phyloP scores from a whole-genome alignment of 2,888 invertebrate genomes.

The Tholera decimalis region DNA sequence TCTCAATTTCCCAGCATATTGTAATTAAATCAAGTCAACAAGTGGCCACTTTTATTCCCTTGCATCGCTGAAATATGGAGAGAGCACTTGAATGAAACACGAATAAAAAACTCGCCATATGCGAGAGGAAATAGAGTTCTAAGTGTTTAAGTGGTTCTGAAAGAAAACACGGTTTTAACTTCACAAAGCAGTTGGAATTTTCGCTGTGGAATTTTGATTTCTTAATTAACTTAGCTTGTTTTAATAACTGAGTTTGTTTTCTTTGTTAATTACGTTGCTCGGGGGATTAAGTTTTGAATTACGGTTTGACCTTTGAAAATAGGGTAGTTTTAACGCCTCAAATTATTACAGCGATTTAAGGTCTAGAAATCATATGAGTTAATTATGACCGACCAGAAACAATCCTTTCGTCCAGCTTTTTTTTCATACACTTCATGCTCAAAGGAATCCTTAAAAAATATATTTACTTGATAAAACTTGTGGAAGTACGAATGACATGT shows the following conservation, averaged over 20 bases:
- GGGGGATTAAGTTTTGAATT: slow-evolving; percentile 21
- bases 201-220: neutral
- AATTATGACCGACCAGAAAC: too few species aligned
- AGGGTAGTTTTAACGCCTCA: neutral
- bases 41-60: slow-evolving; percentile 26
- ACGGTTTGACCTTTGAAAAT: slow-evolving; percentile 12
- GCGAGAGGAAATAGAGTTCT: neutral
- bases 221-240: slow-evolving; percentile 32
- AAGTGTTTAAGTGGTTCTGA: neutral
- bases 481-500: too few species aligned
- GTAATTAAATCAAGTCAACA: slow-evolving; percentile 37
- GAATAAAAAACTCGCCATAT: slow-evolving; percentile 19
- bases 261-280: slow-evolving; percentile 16
- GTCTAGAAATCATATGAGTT: neutral
- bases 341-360: neutral
- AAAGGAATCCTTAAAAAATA: too few species aligned
- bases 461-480: too few species aligned
- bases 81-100: slow-evolving; percentile 24
- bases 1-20: slow-evolving; percentile 9
- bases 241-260: slow-evolving; percentile 9
- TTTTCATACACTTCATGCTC: too few species aligned
- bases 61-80: slow-evolving; percentile 7
- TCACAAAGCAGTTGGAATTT: neutral
- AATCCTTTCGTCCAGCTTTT: too few species aligned
- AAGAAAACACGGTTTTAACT: neutral